Percentiles rank a stretch among this genome's conserved stretches.
Evolutionary conservation across 2,797 vertebrate genomes (phyloP).

Genomic region (Sebastes goodei): DNA sequence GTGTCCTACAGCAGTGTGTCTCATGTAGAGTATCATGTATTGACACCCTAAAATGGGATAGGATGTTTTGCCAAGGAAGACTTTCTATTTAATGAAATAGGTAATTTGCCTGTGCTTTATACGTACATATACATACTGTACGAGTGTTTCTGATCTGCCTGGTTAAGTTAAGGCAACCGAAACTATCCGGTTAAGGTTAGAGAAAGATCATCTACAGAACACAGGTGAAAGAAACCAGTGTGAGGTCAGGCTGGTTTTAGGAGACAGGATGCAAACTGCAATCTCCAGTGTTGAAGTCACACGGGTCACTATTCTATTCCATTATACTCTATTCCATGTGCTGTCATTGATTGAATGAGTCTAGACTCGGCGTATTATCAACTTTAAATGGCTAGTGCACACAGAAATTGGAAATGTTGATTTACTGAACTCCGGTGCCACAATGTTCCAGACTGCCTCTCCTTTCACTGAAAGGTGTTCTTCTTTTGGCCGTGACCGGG

Average conservation of each 20-base stretch:
- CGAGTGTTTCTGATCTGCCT: not conserved
- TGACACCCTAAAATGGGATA: not conserved
- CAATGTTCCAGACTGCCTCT: slow-evolving; percentile 24
- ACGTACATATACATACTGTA: not conserved
- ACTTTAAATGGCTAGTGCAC: slow-evolving; percentile 19
- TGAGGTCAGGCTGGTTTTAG: not conserved
- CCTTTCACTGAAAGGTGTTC: not conserved
- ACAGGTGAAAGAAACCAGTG: not conserved
- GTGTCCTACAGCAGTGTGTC: not conserved
- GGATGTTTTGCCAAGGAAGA: not conserved
- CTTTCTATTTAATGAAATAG: too few relatives aligned
- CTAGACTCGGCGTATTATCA: not conserved
- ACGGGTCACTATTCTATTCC: not conserved
- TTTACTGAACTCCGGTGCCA: slow-evolving; percentile 33
- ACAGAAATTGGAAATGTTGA: slow-evolving; percentile 54
- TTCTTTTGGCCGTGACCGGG: not conserved
- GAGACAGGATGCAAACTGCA: not conserved
- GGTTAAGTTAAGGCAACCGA: not conserved
- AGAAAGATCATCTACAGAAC: not conserved
- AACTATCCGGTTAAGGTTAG: not conserved
- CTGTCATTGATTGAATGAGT: slow-evolving; percentile 25
- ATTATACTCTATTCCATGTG: not conserved
- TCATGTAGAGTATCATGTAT: not conserved
- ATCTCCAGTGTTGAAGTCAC: not conserved
- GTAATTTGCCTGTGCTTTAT: not conserved